These are phyloP conservation scores for Drosophila rellima DNA, from an alignment of 2,888 invertebrate species.

Conservation along the genomic window DNA sequence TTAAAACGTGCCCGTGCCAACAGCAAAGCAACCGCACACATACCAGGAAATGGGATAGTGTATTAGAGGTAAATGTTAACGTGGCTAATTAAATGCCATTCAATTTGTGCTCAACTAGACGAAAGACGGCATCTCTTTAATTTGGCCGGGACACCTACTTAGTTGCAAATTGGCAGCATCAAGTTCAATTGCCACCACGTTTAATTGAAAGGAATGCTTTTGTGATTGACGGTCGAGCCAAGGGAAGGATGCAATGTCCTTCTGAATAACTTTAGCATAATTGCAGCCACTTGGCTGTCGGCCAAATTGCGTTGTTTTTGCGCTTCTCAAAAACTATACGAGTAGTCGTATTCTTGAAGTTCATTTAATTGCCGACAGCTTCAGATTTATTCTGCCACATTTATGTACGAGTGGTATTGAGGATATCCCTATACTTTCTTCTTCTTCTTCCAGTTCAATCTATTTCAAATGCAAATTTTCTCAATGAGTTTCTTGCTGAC, in stretches of 20 bases:
- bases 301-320: conserved; percentile 70
- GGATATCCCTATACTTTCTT: background rate
- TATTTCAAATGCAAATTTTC: conserved; percentile 49
- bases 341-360: background rate
- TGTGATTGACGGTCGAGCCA: conserved; percentile 9
- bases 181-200: conserved; percentile 22
- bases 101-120: conserved; percentile 37
- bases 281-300: conserved; percentile 61
- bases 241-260: background rate
- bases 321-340: conserved; percentile 15
- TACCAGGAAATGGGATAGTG: background rate
- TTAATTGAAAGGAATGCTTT: conserved; percentile 28
- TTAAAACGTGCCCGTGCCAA: conserved; percentile 24
- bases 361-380: conserved; percentile 48
- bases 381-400: conserved; percentile 46
- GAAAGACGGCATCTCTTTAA: conserved; percentile 7
- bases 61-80: conserved; percentile 15
- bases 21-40: background rate
- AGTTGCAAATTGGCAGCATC: conserved; percentile 28
- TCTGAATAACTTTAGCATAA: conserved; percentile 48
- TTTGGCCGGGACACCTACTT: conserved; percentile 8
- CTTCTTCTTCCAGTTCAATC: conserved; percentile 9
- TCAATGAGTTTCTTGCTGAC: conserved; percentile 34
- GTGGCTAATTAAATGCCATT: conserved; percentile 42
- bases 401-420: background rate